phyloP scores from a whole-genome alignment of 2,113 vertebrate genomes.

The Oncorhynchus tshawytscha region DNA sequence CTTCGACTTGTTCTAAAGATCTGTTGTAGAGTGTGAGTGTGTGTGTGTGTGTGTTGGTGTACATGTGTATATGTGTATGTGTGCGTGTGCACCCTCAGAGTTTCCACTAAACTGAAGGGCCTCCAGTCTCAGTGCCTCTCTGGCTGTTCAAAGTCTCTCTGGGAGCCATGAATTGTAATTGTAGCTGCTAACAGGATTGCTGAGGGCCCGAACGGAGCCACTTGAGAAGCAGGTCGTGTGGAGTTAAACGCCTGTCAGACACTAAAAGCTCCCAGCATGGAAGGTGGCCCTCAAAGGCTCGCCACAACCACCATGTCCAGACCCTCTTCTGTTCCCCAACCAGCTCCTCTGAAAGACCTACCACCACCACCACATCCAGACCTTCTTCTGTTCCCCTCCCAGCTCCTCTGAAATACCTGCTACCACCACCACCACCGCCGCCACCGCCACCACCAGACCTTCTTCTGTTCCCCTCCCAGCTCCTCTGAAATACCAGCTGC shows the following conservation, averaged over 20 bases:
- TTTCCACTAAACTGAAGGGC: constrained; percentile 34
- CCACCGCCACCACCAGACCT: constrained; percentile 44
- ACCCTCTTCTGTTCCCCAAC: constrained; percentile 56
- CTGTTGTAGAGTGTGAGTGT: too few species aligned
- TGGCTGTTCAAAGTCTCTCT: constrained; percentile 58
- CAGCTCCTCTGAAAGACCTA: constrained; percentile 58
- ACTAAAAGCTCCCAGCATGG: constrained; percentile 66
- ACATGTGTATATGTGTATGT: constrained; percentile 62
- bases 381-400: constrained; percentile 57
- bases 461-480: constrained; percentile 56
- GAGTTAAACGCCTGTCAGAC: constrained; percentile 75
- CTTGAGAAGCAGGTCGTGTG: constrained; percentile 71
- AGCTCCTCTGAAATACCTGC: constrained; percentile 57
- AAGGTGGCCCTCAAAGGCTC: constrained; percentile 58
- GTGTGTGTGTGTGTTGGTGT: constrained; percentile 41
- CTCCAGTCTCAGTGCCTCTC: constrained; percentile 31
- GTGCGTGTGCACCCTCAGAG: not conserved
- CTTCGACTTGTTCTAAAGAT: too few species aligned
- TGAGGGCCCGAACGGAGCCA: constrained; percentile 59
- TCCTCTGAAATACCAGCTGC: constrained; percentile 54
- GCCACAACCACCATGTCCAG: constrained; percentile 40
- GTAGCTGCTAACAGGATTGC: constrained; percentile 70
- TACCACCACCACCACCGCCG: constrained; percentile 36
- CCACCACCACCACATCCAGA: constrained; percentile 24
- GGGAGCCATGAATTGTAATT: constrained; percentile 71